These are phyloP conservation scores for Sarcophilus harrisii DNA, from an alignment of 2,797 vertebrate genomes.

Conservation along the genomic window DNA sequence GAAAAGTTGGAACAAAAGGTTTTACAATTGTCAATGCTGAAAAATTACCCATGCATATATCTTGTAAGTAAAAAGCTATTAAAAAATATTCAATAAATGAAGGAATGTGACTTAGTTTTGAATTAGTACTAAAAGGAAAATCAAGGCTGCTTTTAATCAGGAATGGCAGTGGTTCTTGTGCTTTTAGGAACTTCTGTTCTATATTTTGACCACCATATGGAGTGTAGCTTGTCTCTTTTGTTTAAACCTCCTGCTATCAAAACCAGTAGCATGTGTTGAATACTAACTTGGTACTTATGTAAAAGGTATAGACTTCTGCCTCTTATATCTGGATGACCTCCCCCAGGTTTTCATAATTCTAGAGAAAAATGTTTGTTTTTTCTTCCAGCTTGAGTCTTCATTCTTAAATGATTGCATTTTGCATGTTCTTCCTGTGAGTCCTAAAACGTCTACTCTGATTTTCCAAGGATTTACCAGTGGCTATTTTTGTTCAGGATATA, in stretches of 20 bases:
- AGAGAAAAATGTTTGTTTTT: not conserved
- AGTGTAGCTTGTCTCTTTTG: not conserved
- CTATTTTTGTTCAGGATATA: not conserved
- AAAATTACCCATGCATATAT: no score
- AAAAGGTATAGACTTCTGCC: not conserved
- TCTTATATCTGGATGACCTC: not conserved
- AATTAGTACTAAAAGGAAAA: not conserved
- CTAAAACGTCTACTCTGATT: not conserved
- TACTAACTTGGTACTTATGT: not conserved
- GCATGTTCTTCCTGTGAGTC: not conserved
- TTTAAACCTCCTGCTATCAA: not conserved
- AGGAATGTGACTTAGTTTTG: not conserved
- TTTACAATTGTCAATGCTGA: no score
- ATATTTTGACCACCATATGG: not conserved
- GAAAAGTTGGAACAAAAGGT: no score
- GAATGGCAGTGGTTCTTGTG: not conserved
- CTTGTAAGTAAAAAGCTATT: no score
- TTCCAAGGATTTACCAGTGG: not conserved
- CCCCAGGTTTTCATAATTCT: not conserved
- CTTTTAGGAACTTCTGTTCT: not conserved
- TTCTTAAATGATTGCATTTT: not conserved
- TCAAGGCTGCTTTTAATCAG: fast-evolving
- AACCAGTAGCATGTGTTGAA: not conserved
- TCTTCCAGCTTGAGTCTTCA: not conserved
- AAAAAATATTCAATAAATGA: not conserved